A percentile compares a stretch with the other conserved stretches of the same genome.
Conservation (phyloP, 2,113 vertebrate genomes). For the Strix aluco region DNA sequence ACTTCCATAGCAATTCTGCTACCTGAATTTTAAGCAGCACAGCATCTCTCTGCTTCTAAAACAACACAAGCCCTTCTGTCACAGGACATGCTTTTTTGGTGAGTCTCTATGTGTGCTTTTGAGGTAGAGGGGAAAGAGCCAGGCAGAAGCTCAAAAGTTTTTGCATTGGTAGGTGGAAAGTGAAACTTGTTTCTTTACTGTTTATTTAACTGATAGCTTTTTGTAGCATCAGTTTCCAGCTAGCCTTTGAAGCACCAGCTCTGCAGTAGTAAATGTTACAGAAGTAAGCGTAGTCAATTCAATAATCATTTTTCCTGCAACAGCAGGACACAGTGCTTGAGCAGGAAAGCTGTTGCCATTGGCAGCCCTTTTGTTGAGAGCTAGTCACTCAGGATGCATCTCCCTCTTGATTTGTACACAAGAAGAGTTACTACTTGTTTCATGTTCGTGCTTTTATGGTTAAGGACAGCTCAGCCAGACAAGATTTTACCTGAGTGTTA, state of each 20-base stretch:
- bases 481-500: background rate
- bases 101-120: background rate
- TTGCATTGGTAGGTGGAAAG: background rate
- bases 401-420: too few relatives aligned
- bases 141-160: background rate
- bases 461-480: background rate
- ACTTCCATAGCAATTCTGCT: background rate
- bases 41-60: background rate
- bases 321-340: background rate
- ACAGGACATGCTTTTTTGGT: background rate
- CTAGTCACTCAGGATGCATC: accelerated
- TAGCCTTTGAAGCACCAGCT: background rate
- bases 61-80: background rate
- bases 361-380: background rate
- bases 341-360: accelerated
- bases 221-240: background rate
- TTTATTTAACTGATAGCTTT: background rate
- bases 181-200: background rate
- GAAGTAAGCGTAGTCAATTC: background rate
- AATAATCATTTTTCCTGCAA: background rate
- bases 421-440: background rate
- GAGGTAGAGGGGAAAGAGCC: background rate
- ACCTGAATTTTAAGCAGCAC: background rate
- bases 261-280: background rate
- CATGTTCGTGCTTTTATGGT: background rate